phyloP scores from a whole-genome alignment of 1,140 invertebrate species.

The Scaptodrosophila lebanonensis region DNA sequence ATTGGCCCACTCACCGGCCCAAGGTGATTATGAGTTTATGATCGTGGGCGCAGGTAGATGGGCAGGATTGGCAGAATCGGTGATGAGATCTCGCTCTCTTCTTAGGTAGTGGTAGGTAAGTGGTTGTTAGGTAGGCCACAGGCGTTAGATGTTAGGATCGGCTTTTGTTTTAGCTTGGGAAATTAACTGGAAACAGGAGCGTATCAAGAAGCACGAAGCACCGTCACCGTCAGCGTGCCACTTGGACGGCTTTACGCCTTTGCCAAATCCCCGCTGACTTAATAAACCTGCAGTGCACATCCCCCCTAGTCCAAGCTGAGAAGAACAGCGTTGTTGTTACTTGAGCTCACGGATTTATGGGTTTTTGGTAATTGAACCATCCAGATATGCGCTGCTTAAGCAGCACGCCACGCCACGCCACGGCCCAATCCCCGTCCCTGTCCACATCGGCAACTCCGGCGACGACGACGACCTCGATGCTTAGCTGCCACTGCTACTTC shows the following conservation, averaged over 20 bases:
- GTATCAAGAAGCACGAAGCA: not conserved
- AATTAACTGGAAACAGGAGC: conserved; percentile 38
- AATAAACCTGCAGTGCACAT: conserved; percentile 25
- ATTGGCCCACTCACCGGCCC: conserved; percentile 39
- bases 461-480: not conserved
- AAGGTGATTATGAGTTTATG: conserved; percentile 72
- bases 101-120: no score
- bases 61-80: no score
- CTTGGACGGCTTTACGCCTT: conserved; percentile 35
- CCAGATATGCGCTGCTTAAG: no score
- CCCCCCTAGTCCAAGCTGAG: no score
- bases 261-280: conserved; percentile 34
- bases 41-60: conserved; percentile 14
- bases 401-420: no score
- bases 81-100: no score
- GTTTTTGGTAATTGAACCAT: conserved; percentile 41
- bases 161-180: not conserved
- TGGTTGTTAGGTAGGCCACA: conserved; percentile 10
- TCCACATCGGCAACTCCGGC: no score
- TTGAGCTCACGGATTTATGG: conserved; percentile 38
- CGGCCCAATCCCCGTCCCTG: not conserved
- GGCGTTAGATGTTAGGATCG: no score
- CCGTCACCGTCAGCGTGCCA: not conserved
- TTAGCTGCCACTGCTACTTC: not conserved
- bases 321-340: conserved; percentile 19